Evolutionary conservation across 2,888 invertebrate species (phyloP).

Genomic region (Cenopis cana): DNA sequence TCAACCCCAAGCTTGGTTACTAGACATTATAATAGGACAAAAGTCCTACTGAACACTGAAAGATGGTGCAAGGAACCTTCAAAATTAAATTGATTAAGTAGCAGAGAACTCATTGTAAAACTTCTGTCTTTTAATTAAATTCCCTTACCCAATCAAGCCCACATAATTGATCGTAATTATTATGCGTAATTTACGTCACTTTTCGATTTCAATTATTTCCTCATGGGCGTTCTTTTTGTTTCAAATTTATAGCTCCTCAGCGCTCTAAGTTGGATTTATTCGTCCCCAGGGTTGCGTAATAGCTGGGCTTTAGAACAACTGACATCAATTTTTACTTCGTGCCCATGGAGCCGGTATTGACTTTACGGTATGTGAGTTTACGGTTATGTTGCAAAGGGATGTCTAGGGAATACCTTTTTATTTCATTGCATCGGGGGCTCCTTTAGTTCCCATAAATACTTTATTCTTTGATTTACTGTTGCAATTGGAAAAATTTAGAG

Average conservation of each 20-base stretch:
- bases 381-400: slow-evolving; percentile 2
- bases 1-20: too few relatives aligned
- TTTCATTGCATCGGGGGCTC: background rate
- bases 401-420: background rate
- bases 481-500: background rate
- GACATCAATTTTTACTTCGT: slow-evolving; percentile 40
- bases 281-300: slow-evolving; percentile 36
- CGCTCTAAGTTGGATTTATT: slow-evolving; percentile 40
- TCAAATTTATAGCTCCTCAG: slow-evolving; percentile 42
- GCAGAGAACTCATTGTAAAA: slow-evolving; percentile 9
- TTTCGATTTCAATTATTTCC: slow-evolving; percentile 42
- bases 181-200: slow-evolving; percentile 36
- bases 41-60: too few relatives aligned
- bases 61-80: background rate
- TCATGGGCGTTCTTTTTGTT: slow-evolving; percentile 43
- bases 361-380: slow-evolving; percentile 29
- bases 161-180: slow-evolving; percentile 37
- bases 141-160: slow-evolving; percentile 29
- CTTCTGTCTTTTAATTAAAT: slow-evolving; percentile 30
- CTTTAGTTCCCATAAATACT: background rate
- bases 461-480: background rate
- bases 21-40: too few relatives aligned
- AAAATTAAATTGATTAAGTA: slow-evolving; percentile 11
- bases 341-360: slow-evolving; percentile 25
- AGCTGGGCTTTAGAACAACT: slow-evolving; percentile 42